phyloP scores from a whole-genome alignment of 2,888 invertebrate genomes.

The Pandemis cinnamomeana region DNA sequence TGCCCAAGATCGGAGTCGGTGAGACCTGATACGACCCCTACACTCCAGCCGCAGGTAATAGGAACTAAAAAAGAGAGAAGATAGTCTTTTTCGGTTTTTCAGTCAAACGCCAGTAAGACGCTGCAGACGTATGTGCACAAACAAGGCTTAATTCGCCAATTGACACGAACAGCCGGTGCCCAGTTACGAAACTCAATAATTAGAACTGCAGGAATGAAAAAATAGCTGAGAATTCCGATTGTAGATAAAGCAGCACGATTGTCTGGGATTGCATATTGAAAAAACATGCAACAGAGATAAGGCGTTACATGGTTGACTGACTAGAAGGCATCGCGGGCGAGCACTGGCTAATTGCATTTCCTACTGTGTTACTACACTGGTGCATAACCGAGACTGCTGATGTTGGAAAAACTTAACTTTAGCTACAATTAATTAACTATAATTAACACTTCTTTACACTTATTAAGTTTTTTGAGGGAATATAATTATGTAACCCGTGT shows the following conservation, averaged over 20 bases:
- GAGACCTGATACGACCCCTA: too few relatives aligned
- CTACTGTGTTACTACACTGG: conserved; percentile 77
- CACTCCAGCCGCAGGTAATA: too few relatives aligned
- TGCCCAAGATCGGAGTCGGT: too few relatives aligned
- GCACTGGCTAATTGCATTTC: conserved; percentile 80
- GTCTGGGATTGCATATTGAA: conserved; percentile 83
- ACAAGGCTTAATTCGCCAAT: conserved; percentile 56
- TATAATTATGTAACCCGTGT: background rate
- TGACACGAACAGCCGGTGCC: conserved; percentile 72
- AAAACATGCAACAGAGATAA: conserved; percentile 84
- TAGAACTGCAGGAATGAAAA: conserved; percentile 78
- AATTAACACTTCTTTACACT: conserved; percentile 1
- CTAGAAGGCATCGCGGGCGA: conserved; percentile 72
- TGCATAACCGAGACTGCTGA: conserved; percentile 54
- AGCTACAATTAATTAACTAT: conserved; percentile 10
- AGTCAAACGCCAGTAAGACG: background rate
- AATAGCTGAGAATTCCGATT: conserved; percentile 82
- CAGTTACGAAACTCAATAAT: conserved; percentile 80
- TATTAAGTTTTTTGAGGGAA: background rate
- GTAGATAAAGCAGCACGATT: conserved; percentile 78
- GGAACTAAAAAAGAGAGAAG: too few relatives aligned
- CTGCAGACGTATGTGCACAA: background rate
- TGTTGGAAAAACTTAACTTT: conserved; percentile 41
- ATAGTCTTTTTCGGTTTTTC: background rate
- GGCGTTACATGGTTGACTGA: conserved; percentile 80